Evolutionary conservation across 2,888 invertebrate species (phyloP).

Genomic region (Drosophila infuscata): DNA sequence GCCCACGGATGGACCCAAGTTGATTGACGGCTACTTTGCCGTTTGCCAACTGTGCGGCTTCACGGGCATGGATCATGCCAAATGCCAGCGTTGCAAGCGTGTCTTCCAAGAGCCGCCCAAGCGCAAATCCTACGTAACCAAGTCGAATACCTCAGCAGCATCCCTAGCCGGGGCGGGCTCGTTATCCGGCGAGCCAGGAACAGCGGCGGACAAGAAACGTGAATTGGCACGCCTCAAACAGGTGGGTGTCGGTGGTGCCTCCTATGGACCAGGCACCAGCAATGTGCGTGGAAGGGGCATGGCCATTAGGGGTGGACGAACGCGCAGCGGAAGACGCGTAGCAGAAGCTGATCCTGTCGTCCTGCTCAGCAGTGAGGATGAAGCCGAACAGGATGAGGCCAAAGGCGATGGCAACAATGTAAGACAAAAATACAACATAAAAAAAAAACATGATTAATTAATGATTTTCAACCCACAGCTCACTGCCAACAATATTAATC

Average conservation of each 20-base stretch:
- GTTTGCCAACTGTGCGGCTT: constrained; percentile 93
- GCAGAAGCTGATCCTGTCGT: constrained; percentile 89
- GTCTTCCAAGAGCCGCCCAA: constrained; percentile 91
- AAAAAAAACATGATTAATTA: neutral
- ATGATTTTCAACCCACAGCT: constrained; percentile 19
- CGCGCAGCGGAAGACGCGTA: constrained; percentile 84
- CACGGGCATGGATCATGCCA: constrained; percentile 91
- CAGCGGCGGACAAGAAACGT: constrained; percentile 75
- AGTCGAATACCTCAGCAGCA: constrained; percentile 49
- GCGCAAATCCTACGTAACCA: constrained; percentile 78
- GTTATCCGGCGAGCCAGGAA: constrained; percentile 27
- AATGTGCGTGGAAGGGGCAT: constrained; percentile 69
- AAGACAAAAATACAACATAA: constrained; percentile 25
- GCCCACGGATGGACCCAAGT: constrained; percentile 87
- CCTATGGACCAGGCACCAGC: constrained; percentile 42
- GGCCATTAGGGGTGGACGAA: constrained; percentile 82
- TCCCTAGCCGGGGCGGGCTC: constrained; percentile 32
- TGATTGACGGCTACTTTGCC: constrained; percentile 90
- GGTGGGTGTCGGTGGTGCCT: constrained; percentile 41
- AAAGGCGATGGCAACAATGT: constrained; percentile 74
- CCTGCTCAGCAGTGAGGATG: constrained; percentile 90
- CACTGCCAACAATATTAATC: constrained; percentile 49
- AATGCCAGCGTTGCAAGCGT: constrained; percentile 91
- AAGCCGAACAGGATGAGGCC: constrained; percentile 86
- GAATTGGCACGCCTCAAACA: constrained; percentile 52